phyloP scores from a whole-genome alignment of 2,797 vertebrate species.

The Hippopotamyrus pictus region DNA sequence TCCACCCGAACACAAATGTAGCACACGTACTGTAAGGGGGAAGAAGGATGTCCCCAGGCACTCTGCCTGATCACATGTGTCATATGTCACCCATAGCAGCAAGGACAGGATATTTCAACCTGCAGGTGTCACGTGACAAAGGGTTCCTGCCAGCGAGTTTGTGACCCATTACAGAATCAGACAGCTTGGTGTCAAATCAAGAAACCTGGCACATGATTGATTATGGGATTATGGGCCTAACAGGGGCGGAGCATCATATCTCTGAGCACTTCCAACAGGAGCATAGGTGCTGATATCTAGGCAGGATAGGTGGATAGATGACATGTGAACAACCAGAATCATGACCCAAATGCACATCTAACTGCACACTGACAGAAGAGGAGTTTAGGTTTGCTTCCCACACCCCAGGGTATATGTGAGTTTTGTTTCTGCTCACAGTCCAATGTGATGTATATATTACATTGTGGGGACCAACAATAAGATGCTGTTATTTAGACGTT shows the following conservation, averaged over 20 bases:
- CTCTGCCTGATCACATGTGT: not conserved
- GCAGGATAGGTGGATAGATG: not conserved
- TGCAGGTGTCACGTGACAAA: not conserved
- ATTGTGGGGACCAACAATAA: too few relatives aligned
- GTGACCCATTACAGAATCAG: not conserved
- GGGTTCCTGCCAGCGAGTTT: not conserved
- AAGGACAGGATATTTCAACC: not conserved
- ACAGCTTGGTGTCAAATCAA: not conserved
- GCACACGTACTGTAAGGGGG: not conserved
- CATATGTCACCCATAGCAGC: not conserved
- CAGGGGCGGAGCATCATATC: conserved; percentile 14
- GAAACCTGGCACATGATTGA: conserved; percentile 27
- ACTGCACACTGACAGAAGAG: not conserved
- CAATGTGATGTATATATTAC: not conserved
- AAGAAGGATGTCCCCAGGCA: not conserved
- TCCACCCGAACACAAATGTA: not conserved
- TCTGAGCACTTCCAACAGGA: not conserved
- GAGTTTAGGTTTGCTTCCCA: not conserved
- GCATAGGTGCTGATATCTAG: not conserved
- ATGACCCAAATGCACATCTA: not conserved
- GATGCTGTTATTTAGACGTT: not conserved
- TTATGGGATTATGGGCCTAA: conserved; percentile 23
- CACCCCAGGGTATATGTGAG: not conserved
- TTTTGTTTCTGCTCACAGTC: not conserved
- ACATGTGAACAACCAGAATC: not conserved